Evolutionary conservation across 2,113 vertebrate species (phyloP).

Genomic region (Tiliqua scincoides): DNA sequence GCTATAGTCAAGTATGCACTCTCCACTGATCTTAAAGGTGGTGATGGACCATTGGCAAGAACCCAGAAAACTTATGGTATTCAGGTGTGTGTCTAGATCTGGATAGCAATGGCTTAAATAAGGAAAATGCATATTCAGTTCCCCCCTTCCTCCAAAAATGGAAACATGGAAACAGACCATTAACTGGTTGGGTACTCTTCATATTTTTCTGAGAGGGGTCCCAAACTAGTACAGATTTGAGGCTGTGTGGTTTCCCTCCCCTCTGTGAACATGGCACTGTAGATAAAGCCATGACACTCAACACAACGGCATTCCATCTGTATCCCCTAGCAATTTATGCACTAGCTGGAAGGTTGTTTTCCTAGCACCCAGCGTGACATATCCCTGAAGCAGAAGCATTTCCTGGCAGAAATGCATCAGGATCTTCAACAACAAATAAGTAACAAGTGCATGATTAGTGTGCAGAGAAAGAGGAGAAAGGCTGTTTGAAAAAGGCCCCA

Average conservation of each 20-base stretch:
- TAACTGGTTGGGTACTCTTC: neutral
- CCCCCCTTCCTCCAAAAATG: neutral
- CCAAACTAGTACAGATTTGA: neutral
- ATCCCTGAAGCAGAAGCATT: neutral
- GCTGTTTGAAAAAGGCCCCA: neutral
- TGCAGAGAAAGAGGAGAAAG: neutral
- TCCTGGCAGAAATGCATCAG: neutral
- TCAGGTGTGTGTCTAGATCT: neutral
- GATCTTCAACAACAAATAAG: neutral
- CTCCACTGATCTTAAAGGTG: neutral
- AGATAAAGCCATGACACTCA: neutral
- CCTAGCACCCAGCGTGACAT: neutral
- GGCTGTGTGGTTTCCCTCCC: neutral
- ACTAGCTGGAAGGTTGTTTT: neutral
- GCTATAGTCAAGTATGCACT: neutral
- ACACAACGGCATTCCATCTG: neutral
- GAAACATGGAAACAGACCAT: neutral
- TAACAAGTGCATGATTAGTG: constrained; percentile 1
- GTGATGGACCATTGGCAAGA: neutral
- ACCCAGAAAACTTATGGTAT: neutral
- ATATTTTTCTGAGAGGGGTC: neutral
- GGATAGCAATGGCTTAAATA: neutral
- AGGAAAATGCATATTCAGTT: neutral
- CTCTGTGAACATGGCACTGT: neutral
- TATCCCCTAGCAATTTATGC: neutral